phyloP scores from a whole-genome alignment of 2,797 vertebrate species.

The Galago senegalensis region DNA sequence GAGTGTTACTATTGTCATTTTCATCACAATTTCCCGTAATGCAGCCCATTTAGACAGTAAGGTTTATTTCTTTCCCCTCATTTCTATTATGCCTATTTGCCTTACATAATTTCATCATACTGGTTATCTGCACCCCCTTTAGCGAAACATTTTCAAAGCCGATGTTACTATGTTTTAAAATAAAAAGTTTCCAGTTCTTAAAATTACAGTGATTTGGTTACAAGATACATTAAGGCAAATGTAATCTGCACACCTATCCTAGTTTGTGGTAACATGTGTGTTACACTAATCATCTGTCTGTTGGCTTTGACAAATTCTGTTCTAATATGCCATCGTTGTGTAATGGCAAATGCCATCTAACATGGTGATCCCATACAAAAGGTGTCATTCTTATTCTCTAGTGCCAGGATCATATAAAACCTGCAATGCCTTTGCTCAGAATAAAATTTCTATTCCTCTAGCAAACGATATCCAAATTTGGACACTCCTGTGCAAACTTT shows the following conservation, averaged over 20 bases:
- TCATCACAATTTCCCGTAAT: neutral
- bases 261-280: neutral
- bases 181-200: neutral
- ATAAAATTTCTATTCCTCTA: conserved; percentile 10
- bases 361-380: neutral
- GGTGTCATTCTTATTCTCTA: neutral
- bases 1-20: rapidly evolving
- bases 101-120: neutral
- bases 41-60: neutral
- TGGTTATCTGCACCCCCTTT: neutral
- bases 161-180: neutral
- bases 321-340: neutral
- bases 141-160: neutral
- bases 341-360: neutral
- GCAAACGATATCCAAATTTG: conserved; percentile 6
- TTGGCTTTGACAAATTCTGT: neutral
- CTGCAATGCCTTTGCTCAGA: neutral
- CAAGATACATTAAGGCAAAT: neutral
- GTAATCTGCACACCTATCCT: neutral
- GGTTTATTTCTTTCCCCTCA: neutral
- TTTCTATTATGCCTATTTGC: neutral
- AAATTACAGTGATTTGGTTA: neutral
- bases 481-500: neutral
- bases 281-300: neutral
- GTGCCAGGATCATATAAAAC: neutral